Percentiles rank a stretch among this genome's conserved stretches.
phyloP scores from a whole-genome alignment of 2,113 vertebrate genomes.

The Indicator maculatus region DNA sequence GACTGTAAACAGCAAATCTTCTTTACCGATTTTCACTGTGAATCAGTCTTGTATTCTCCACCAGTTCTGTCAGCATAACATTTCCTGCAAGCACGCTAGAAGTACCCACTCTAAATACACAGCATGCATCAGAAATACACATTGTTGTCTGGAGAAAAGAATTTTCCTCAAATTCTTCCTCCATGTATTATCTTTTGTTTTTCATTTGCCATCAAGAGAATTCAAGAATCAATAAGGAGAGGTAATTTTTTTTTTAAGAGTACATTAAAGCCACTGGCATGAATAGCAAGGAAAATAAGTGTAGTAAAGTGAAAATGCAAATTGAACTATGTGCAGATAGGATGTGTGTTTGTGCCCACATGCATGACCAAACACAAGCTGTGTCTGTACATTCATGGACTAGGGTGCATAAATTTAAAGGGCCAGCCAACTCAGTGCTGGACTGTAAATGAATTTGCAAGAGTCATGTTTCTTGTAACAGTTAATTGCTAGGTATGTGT shows the following conservation, averaged over 20 bases:
- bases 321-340: neutral
- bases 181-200: neutral
- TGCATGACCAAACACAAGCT: neutral
- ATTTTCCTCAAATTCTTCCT: neutral
- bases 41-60: neutral
- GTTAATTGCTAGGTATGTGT: neutral
- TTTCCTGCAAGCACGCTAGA: neutral
- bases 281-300: neutral
- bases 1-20: conserved; percentile 6
- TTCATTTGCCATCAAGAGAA: neutral
- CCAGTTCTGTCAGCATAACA: neutral
- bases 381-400: neutral
- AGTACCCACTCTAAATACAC: neutral
- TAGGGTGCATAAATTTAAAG: neutral
- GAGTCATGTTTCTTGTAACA: neutral
- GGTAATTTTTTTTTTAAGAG: neutral
- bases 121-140: neutral
- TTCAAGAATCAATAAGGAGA: neutral
- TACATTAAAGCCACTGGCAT: neutral
- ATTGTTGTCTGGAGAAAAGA: neutral
- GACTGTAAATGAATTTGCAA: neutral
- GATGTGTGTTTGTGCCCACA: neutral
- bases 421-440: neutral
- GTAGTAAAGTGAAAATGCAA: neutral
- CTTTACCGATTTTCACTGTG: neutral